Percentiles rank a stretch among this genome's conserved stretches.
These are phyloP conservation scores for Creontiades dilutus DNA, from an alignment of 2,888 invertebrate genomes.

Conservation along the genomic window DNA sequence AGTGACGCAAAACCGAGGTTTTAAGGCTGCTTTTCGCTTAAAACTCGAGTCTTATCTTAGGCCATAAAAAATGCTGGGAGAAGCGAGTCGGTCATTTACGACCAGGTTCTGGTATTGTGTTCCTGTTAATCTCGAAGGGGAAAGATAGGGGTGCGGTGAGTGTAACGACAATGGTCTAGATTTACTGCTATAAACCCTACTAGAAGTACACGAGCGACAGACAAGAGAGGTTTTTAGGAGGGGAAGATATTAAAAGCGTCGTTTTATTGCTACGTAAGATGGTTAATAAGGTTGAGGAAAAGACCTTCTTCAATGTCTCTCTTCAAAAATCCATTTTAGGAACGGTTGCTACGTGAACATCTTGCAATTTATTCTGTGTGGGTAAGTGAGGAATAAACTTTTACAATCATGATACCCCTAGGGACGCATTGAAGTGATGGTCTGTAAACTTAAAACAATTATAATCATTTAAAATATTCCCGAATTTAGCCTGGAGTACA, in stretches of 20 bases:
- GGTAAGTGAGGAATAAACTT: too few relatives aligned
- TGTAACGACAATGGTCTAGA: conserved; percentile 19
- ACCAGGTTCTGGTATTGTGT: conserved; percentile 53
- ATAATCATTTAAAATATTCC: too few relatives aligned
- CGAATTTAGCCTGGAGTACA: too few relatives aligned
- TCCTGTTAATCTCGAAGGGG: conserved; percentile 44
- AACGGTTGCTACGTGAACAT: too few relatives aligned
- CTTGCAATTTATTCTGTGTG: too few relatives aligned
- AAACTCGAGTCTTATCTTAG: conserved; percentile 25
- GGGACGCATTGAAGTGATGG: too few relatives aligned
- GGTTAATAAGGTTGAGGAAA: background rate
- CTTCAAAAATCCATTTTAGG: background rate
- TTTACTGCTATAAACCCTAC: conserved; percentile 46
- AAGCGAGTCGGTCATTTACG: conserved; percentile 53
- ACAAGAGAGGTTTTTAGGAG: background rate
- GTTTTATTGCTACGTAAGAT: conserved; percentile 9
- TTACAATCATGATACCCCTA: too few relatives aligned
- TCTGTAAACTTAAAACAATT: too few relatives aligned
- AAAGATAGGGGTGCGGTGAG: conserved; percentile 10
- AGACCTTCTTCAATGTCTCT: background rate
- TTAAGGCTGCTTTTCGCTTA: conserved; percentile 46
- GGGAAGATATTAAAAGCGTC: conserved; percentile 12
- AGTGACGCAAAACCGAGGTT: conserved; percentile 38
- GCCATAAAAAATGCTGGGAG: conserved; percentile 23
- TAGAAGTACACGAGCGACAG: background rate